A percentile compares a stretch with the other conserved stretches of the same genome.
These are phyloP conservation scores for Anarsia innoxiella DNA, from an alignment of 2,888 invertebrate genomes.

Conservation along the genomic window DNA sequence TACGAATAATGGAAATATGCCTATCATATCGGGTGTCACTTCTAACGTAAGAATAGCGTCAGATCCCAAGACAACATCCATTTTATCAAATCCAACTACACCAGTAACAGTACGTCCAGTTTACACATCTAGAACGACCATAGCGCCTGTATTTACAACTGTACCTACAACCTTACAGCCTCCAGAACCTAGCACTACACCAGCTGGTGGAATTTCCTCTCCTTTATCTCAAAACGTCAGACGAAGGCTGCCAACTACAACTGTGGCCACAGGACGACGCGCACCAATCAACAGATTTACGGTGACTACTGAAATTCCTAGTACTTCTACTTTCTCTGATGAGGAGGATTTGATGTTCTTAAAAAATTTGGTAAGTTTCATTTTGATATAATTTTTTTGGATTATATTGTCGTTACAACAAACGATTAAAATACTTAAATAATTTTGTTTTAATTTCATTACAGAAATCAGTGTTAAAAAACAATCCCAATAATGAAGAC, in stretches of 20 bases:
- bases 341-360: slow-evolving; percentile 76
- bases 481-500: slow-evolving; percentile 49
- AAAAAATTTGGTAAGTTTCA: slow-evolving; percentile 72
- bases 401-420: not conserved
- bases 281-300: slow-evolving; percentile 33
- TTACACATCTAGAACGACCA: slow-evolving; percentile 38
- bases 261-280: slow-evolving; percentile 33
- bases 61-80: slow-evolving; percentile 51
- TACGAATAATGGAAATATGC: slow-evolving; percentile 35
- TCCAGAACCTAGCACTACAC: slow-evolving; percentile 31
- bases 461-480: slow-evolving; percentile 64
- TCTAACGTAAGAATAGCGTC: slow-evolving; percentile 63
- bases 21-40: slow-evolving; percentile 55
- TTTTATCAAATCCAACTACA: slow-evolving; percentile 54
- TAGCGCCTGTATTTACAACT: slow-evolving; percentile 37
- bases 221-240: slow-evolving; percentile 48
- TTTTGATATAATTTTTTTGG: not conserved
- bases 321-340: slow-evolving; percentile 65
- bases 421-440: not conserved
- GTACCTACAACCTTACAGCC: slow-evolving; percentile 48
- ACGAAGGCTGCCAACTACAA: slow-evolving; percentile 38
- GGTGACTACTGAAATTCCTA: slow-evolving; percentile 56
- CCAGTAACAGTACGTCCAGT: slow-evolving; percentile 51
- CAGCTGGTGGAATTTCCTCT: slow-evolving; percentile 55
- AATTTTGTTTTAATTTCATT: slow-evolving; percentile 22